Base-by-base conservation (phyloP, 2,113 vertebrate genomes). In the Agelaius tricolor region DNA sequence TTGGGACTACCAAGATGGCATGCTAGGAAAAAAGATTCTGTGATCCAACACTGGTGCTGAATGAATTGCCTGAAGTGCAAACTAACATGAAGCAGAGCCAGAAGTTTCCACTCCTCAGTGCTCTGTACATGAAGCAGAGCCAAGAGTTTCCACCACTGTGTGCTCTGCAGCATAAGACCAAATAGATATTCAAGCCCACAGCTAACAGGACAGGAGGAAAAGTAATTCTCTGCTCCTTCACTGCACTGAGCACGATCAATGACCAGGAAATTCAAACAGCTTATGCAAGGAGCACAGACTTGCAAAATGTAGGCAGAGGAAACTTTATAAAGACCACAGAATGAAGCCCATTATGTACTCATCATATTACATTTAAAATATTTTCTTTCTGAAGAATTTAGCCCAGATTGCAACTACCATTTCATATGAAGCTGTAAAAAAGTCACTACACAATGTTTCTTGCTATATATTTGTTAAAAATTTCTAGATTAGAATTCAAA, bases 151-250 rank as follows among this genome's bases (percentile, higher is more conserved):
- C 65, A 92, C 16, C 77, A 55, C 55, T 33, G 17, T 37, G 16
- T 26, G 51, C 62, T 90, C 49, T 58, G 31, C 15, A 85, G 86
- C 20, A 0, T 4, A 35, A 86, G 61, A 73, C 39, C 52, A 44
- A 77, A 80, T 1, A 88, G 86, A 86, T 51, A 81, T 47, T 74
- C 76, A 89, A 90, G 62, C 43, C 55, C 59, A 61, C 30, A 31
- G 47, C 72, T 84, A 84, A 81, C 8, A 59, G 47, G 58, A 85
- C 87, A 83, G 90, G 74, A 96, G 87, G 92, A 91, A 95, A 94
- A 90, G 73, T 28, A 75, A 87, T 95, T 91, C 89, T 72, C 66
- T 61, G 44, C 74, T 79, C 54, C 49, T 82, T 65, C 37, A 54
- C 57, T 68, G 58, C 8, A 26, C 14, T 12, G 31, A 87, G 74